phyloP scores from a whole-genome alignment of 2,797 vertebrate species.

The Urophycis tenuis region DNA sequence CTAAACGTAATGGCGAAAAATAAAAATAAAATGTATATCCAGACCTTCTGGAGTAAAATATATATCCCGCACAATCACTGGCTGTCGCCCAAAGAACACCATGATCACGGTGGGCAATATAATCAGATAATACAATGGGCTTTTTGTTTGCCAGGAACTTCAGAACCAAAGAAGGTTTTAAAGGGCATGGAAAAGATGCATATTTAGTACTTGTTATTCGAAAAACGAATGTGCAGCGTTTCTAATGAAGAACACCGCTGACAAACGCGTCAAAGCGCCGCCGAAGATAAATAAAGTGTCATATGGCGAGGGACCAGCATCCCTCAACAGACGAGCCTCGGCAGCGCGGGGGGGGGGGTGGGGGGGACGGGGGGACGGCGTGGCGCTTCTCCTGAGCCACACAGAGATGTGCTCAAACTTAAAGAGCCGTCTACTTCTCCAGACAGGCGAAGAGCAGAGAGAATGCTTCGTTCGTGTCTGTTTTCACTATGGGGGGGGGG shows the following conservation, averaged over 20 bases:
- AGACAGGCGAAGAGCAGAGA: constrained; percentile 28
- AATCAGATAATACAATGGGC: background rate
- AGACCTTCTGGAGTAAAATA: background rate
- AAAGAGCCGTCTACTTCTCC: constrained; percentile 9
- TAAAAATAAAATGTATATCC: background rate
- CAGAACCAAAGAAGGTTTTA: background rate
- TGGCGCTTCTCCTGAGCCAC: background rate
- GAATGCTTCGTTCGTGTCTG: constrained; percentile 40
- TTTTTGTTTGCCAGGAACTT: background rate
- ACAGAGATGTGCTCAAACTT: background rate
- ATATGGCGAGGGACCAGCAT: constrained; percentile 18
- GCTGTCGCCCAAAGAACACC: background rate
- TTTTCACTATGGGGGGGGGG: no score
- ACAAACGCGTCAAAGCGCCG: background rate
- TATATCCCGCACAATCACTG: background rate
- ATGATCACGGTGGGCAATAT: background rate
- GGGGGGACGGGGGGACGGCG: no score
- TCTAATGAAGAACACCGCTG: background rate
- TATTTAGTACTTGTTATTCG: background rate
- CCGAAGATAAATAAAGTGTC: background rate
- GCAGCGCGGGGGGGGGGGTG: no score
- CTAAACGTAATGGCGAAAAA: background rate
- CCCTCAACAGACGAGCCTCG: constrained; percentile 23
- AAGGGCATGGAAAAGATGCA: background rate
- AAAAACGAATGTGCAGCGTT: background rate